These are phyloP conservation scores for Mantis religiosa DNA, from an alignment of 2,888 invertebrate species.

Conservation along the genomic window DNA sequence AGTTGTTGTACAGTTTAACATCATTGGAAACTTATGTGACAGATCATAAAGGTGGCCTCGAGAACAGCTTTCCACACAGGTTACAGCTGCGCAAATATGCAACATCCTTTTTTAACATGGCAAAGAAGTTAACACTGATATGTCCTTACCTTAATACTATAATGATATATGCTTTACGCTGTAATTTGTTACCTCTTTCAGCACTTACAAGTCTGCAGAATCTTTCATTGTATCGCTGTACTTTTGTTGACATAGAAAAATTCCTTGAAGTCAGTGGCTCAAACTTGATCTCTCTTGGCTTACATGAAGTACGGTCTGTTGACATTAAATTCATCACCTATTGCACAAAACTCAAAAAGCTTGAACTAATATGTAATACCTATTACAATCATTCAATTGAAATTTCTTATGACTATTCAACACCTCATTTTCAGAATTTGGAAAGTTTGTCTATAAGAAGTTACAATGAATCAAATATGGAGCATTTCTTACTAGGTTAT, in stretches of 20 bases:
- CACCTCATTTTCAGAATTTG: neutral
- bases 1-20: neutral
- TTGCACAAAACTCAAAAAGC: neutral
- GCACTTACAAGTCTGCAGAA: neutral
- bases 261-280: neutral
- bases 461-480: neutral
- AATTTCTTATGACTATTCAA: neutral
- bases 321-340: neutral
- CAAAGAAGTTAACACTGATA: neutral
- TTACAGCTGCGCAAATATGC: neutral
- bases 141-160: neutral
- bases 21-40: neutral
- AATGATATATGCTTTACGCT: neutral
- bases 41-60: neutral
- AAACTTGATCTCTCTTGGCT: neutral
- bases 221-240: neutral
- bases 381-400: neutral
- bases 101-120: neutral
- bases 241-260: neutral
- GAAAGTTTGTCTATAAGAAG: neutral
- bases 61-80: neutral
- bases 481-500: neutral
- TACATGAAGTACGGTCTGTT: neutral
- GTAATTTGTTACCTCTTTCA: neutral
- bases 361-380: neutral